phyloP scores from a whole-genome alignment of 1,140 invertebrate species.

The Eriocheir sinensis region DNA sequence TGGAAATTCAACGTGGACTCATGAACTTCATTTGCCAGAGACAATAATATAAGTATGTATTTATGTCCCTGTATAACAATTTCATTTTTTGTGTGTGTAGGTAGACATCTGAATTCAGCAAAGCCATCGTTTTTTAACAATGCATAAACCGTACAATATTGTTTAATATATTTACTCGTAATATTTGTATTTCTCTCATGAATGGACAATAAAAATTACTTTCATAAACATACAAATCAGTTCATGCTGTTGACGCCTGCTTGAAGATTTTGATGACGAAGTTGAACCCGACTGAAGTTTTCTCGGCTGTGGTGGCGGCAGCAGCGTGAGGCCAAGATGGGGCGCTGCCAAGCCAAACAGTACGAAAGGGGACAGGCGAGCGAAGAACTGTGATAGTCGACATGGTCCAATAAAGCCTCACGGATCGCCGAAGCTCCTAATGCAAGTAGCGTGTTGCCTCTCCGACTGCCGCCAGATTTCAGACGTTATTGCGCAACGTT shows the following conservation, averaged over 20 bases:
- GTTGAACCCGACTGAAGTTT: background rate
- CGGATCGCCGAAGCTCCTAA: constrained; percentile 61
- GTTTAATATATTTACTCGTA: background rate
- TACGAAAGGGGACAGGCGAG: constrained; percentile 44
- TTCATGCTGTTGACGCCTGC: background rate
- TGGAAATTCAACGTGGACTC: no score
- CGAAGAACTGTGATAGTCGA: constrained; percentile 68
- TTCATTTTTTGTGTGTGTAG: no score
- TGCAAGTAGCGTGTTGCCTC: constrained; percentile 72
- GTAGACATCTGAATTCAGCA: no score
- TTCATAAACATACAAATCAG: background rate
- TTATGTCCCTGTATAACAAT: no score
- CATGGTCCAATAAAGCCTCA: constrained; percentile 71
- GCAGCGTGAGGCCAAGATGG: constrained; percentile 32
- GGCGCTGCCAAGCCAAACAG: constrained; percentile 18
- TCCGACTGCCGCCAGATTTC: constrained; percentile 50
- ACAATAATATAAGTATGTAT: no score
- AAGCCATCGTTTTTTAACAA: no score
- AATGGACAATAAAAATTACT: background rate
- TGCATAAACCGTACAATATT: background rate
- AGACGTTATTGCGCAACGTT: constrained; percentile 59
- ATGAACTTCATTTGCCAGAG: no score
- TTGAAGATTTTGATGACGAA: constrained; percentile 6
- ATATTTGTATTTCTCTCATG: background rate
- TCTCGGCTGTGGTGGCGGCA: background rate